Base-by-base conservation (phyloP, 2,888 invertebrate genomes). In the Mythimna impura region DNA sequence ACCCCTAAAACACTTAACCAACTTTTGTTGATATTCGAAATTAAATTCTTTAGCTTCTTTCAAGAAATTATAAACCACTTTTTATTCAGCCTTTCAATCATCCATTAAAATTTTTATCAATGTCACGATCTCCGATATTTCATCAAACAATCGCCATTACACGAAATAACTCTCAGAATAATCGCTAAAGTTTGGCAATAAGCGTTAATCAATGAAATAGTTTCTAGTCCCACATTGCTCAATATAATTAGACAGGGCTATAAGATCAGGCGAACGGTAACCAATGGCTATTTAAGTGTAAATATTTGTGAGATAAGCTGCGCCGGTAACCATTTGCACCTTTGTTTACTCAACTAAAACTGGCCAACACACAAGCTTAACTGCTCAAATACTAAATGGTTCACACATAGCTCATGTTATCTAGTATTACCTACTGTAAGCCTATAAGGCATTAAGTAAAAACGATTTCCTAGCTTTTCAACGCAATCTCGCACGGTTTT, bases 281-380 rank as follows among this genome's bases (percentile, higher is more conserved):
- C 81, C 80, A 78, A 80, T 82, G 79, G 79, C 83, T 75, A 80
- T 85, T 85, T 85, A 75, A 85, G 85, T 87, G 81, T 80, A 84
- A 85, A 88, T 88, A 86, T 86, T 88, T 80, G 78, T 82, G 63
- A 83, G 82, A 83, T 86, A 86, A 84, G 78, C 79, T 61, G n/a
- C 2, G 40, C 61, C 50, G 62, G 72, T 76, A 73, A 74, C 82
- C 84, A 86, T 87, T 87, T 63, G 78, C 88, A 82, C 82, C 81
- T 86, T 85, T 89, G 84, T 89, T 88, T 87, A 81, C 78, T 80
- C 74, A 83, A 87, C 78, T 85, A 82, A 75, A 68, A 81, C 81
- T 76, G 73, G 79, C 79, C 65, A 79, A 86, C 72, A 65, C 71
- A 69, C 72, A 72, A 79, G 84, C 78, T 80, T 78, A 76, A 82